Percentiles rank a stretch among this genome's conserved stretches.
phyloP scores from a whole-genome alignment of 1,140 invertebrate species.

The Ganaspis sp. region DNA sequence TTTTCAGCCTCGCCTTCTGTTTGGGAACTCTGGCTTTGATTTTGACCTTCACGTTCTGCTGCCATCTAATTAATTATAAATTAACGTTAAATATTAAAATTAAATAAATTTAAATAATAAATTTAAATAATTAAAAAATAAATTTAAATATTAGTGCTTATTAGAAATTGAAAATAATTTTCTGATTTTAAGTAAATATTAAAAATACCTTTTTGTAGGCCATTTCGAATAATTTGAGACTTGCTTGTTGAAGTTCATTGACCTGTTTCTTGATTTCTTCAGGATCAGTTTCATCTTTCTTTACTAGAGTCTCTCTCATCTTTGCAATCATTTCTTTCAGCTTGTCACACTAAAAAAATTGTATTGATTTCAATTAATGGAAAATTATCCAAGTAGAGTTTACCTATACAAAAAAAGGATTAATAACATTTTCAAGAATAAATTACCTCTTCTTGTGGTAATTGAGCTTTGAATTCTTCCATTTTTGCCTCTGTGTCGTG shows the following conservation, averaged over 20 bases:
- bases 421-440: no score
- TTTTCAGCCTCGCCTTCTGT: conserved; percentile 64
- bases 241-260: conserved; percentile 93
- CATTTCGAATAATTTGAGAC: conserved; percentile 98
- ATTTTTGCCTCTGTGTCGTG: conserved; percentile 98
- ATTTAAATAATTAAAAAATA: conserved; percentile 40
- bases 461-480: conserved; percentile 96
- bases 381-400: not conserved
- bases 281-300: conserved; percentile 91
- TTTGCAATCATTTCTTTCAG: conserved; percentile 89
- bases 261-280: conserved; percentile 92
- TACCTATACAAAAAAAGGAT: no score
- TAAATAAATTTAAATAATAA: no score
- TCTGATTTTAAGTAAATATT: no score
- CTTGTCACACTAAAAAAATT: conserved; percentile 84
- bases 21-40: conserved; percentile 66
- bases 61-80: conserved; percentile 80
- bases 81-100: no score
- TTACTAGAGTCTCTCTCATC: conserved; percentile 88
- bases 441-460: conserved; percentile 92
- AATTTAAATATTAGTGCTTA: no score
- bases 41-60: conserved; percentile 80
- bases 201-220: conserved; percentile 96
- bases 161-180: no score
- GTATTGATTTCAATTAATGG: not conserved